Evolutionary conservation across 2,113 vertebrate genomes (phyloP).

Genomic region (Andinoacara biseriatus): DNA sequence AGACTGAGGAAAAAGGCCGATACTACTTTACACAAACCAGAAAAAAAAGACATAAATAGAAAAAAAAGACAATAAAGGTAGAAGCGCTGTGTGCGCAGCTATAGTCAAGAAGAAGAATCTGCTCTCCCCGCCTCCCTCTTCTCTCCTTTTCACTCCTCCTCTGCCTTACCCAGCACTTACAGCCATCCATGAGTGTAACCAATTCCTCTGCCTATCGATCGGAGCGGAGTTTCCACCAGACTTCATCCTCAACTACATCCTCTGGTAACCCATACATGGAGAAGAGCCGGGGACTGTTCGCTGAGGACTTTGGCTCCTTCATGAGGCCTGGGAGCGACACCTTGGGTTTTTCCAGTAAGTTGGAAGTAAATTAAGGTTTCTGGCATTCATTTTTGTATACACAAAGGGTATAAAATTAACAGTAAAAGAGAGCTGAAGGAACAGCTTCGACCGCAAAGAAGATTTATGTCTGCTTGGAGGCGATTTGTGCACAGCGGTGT

Average conservation of each 20-base stretch:
- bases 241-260: conserved; percentile 78
- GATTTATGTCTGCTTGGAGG: not conserved
- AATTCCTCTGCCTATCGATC: conserved; percentile 86
- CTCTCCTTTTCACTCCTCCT: conserved; percentile 53
- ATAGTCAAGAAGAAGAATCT: conserved; percentile 13
- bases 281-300: conserved; percentile 87
- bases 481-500: not conserved
- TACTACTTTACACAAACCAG: conserved; percentile 19
- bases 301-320: conserved; percentile 91
- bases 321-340: conserved; percentile 84
- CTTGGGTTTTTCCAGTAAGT: conserved; percentile 89
- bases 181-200: conserved; percentile 82
- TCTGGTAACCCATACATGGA: conserved; percentile 89
- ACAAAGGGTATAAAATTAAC: not conserved
- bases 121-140: conserved; percentile 46
- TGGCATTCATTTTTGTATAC: not conserved
- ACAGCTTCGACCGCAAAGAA: not conserved
- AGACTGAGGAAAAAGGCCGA: conserved; percentile 17
- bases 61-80: not conserved
- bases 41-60: conserved; percentile 4
- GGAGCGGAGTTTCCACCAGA: conserved; percentile 86
- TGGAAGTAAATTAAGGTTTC: not conserved
- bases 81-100: not conserved
- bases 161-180: conserved; percentile 43
- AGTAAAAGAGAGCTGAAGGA: not conserved